phyloP scores from a whole-genome alignment of 2,797 vertebrate genomes.

The Eremophila alpestris region DNA sequence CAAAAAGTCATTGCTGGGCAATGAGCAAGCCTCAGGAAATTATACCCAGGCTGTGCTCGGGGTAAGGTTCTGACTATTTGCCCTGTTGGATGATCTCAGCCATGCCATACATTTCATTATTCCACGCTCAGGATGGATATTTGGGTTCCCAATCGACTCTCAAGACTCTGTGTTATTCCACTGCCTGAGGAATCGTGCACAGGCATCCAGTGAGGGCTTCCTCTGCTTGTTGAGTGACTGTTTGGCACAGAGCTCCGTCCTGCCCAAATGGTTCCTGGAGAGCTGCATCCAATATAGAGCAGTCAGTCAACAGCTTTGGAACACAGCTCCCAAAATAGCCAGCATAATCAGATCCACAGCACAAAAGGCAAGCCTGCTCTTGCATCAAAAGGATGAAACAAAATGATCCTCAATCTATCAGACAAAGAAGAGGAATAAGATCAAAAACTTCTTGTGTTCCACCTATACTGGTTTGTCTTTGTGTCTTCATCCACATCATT shows the following conservation, averaged over 20 bases:
- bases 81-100: not conserved
- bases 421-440: not conserved
- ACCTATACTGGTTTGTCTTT: not conserved
- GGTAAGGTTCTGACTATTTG: not conserved
- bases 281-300: not conserved
- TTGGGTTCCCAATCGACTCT: not conserved
- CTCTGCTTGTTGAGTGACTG: not conserved
- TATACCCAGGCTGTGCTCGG: not conserved
- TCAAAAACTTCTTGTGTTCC: not conserved
- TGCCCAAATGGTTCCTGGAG: not conserved
- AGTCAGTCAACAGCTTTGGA: not conserved
- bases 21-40: not conserved
- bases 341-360: not conserved
- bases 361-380: not conserved
- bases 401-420: not conserved
- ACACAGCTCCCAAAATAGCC: not conserved
- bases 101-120: not conserved
- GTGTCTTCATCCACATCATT: not conserved
- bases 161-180: not conserved
- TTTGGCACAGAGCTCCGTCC: not conserved
- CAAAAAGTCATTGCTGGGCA: not conserved
- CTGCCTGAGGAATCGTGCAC: not conserved
- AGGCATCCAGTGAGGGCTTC: not conserved
- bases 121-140: not conserved
- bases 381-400: not conserved